phyloP scores from a whole-genome alignment of 2,797 vertebrate species.

The Falco peregrinus region DNA sequence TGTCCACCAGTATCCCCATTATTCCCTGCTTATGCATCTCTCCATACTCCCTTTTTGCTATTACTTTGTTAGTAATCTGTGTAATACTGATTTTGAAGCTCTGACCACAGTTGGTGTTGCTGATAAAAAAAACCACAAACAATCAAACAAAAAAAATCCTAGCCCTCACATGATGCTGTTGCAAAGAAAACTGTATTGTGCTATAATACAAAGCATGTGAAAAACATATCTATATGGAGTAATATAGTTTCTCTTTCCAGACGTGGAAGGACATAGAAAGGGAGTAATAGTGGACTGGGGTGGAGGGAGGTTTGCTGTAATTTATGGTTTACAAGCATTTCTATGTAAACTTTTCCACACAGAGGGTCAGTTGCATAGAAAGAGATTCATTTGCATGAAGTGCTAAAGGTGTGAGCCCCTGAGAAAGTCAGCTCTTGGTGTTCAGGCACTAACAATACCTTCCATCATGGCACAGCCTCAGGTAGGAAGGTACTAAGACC shows the following conservation, averaged over 20 bases:
- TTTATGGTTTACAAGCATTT: background rate
- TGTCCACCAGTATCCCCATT: background rate
- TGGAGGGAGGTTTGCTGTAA: background rate
- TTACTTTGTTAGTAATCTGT: background rate
- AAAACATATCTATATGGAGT: background rate
- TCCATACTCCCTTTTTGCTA: background rate
- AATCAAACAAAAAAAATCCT: background rate
- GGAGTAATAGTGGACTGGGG: background rate
- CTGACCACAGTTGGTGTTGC: background rate
- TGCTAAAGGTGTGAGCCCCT: background rate
- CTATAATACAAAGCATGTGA: background rate
- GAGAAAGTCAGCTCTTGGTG: background rate
- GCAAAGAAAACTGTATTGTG: background rate
- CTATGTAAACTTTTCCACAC: constrained; percentile 25
- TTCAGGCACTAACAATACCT: background rate
- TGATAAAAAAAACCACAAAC: background rate
- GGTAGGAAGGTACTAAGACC: background rate
- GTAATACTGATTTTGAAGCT: background rate
- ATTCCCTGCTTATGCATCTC: background rate
- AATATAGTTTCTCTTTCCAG: background rate
- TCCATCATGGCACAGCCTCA: background rate
- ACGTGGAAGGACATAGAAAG: background rate
- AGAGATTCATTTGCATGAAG: background rate
- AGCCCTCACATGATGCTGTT: background rate
- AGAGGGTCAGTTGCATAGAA: background rate